Evolutionary conservation across 2,888 invertebrate species (phyloP).

Genomic region (Hermaeophaga mercurialis): DNA sequence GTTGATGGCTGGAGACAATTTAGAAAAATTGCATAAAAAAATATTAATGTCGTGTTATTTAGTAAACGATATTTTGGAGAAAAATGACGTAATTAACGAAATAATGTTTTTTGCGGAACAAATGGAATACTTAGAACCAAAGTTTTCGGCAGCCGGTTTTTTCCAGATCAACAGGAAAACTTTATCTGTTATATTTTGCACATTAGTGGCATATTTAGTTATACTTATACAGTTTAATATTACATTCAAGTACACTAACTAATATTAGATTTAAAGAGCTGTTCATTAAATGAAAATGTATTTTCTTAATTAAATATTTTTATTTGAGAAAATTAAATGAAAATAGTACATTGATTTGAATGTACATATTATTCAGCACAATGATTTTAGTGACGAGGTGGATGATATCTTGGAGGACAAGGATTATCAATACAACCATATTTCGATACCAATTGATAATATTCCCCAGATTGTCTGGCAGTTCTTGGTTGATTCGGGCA

Average conservation of each 20-base stretch:
- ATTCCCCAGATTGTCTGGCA: neutral
- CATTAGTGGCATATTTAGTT: slow-evolving; percentile 12
- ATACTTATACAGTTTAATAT: slow-evolving; percentile 14
- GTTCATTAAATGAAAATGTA: no score
- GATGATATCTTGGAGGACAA: neutral
- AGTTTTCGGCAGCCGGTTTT: slow-evolving; percentile 14
- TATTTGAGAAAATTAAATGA: no score
- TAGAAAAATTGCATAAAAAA: slow-evolving; percentile 6
- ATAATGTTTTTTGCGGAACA: slow-evolving; percentile 7
- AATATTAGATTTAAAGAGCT: no score
- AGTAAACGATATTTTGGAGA: slow-evolving; percentile 3
- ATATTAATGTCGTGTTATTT: slow-evolving; percentile 6
- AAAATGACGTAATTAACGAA: neutral
- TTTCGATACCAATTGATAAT: neutral
- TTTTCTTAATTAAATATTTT: no score
- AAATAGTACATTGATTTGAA: no score
- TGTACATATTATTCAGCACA: no score
- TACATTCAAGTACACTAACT: neutral
- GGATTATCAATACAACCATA: neutral
- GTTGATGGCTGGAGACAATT: slow-evolving; percentile 5
- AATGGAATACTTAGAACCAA: slow-evolving; percentile 1
- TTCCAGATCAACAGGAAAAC: slow-evolving; percentile 12
- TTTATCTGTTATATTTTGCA: slow-evolving; percentile 9
- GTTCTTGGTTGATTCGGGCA: neutral
- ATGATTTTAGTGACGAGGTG: no score